A percentile compares a stretch with the other conserved stretches of the same genome.
phyloP scores from a whole-genome alignment of 1,140 invertebrate species.

The Epicauta chinensis region DNA sequence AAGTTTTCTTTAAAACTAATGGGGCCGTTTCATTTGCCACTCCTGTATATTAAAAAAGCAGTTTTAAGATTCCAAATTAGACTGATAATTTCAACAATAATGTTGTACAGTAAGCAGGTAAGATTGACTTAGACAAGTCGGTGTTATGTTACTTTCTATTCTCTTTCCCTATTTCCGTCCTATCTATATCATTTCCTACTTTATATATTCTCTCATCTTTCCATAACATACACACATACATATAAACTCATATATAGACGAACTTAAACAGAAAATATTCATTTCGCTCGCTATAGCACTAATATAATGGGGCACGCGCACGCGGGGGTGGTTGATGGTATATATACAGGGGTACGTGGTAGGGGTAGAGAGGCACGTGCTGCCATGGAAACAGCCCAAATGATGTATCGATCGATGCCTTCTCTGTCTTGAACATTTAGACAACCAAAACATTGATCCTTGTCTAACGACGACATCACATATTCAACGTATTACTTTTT shows the following conservation, averaged over 20 bases:
- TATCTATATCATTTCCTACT: too few species aligned
- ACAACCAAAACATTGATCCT: constrained; percentile 6
- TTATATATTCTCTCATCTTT: too few species aligned
- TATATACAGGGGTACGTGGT: constrained; percentile 23
- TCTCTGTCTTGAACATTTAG: constrained; percentile 28
- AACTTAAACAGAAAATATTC: constrained; percentile 41
- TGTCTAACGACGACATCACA: constrained; percentile 35
- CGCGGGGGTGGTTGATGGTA: constrained; percentile 7
- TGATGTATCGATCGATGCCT: constrained; percentile 37
- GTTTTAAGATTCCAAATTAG: too few species aligned
- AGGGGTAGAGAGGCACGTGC: constrained; percentile 38
- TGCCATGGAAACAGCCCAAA: constrained; percentile 43
- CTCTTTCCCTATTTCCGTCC: too few species aligned
- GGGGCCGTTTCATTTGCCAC: too few species aligned
- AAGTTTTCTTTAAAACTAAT: too few species aligned
- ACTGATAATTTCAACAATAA: too few species aligned
- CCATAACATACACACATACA: too few species aligned
- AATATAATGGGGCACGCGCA: constrained; percentile 36
- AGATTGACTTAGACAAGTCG: too few species aligned
- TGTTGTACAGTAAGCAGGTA: too few species aligned
- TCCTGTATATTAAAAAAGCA: too few species aligned
- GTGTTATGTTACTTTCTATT: too few species aligned
- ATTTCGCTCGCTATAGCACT: constrained; percentile 39
- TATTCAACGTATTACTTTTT: constrained; percentile 45
- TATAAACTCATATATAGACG: constrained; percentile 11